A percentile compares a stretch with the other conserved stretches of the same genome.
phyloP scores from a whole-genome alignment of 1,140 invertebrate genomes.

The Cherax destructor region DNA sequence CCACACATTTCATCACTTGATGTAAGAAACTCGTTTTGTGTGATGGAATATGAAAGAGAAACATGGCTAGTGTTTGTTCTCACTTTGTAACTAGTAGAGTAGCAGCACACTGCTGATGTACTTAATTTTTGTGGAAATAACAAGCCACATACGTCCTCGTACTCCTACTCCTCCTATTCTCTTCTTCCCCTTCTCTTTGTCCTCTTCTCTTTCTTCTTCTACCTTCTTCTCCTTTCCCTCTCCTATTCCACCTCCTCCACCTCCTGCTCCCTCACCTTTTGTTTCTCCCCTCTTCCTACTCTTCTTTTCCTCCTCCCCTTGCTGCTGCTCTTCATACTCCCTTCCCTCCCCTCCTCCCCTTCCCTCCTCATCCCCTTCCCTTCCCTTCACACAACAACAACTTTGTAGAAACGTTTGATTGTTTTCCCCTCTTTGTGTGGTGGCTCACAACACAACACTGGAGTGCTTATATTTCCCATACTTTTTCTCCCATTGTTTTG shows the following conservation, averaged over 20 bases:
- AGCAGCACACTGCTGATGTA: too few species aligned
- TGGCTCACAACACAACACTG: background rate
- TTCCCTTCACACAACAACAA: background rate
- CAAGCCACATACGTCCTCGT: too few species aligned
- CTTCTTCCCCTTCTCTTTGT: background rate
- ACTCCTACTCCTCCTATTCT: too few species aligned
- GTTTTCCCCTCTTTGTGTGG: background rate
- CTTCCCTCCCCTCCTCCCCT: background rate
- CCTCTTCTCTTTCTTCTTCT: constrained; percentile 1
- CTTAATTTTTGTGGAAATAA: too few species aligned
- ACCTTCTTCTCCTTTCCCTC: background rate
- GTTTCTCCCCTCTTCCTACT: background rate
- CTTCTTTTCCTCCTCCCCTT: background rate
- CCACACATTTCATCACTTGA: too few species aligned
- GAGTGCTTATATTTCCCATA: background rate
- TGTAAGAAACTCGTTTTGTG: too few species aligned
- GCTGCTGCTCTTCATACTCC: background rate
- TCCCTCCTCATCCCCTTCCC: background rate
- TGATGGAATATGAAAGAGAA: too few species aligned
- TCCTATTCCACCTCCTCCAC: background rate
- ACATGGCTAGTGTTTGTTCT: too few species aligned
- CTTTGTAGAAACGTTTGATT: constrained; percentile 11
- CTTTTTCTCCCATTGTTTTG: constrained; percentile 1
- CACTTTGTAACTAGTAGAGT: too few species aligned
- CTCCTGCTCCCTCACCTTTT: background rate